phyloP scores from a whole-genome alignment of 2,888 invertebrate genomes.

The Ophion slaviceki region DNA sequence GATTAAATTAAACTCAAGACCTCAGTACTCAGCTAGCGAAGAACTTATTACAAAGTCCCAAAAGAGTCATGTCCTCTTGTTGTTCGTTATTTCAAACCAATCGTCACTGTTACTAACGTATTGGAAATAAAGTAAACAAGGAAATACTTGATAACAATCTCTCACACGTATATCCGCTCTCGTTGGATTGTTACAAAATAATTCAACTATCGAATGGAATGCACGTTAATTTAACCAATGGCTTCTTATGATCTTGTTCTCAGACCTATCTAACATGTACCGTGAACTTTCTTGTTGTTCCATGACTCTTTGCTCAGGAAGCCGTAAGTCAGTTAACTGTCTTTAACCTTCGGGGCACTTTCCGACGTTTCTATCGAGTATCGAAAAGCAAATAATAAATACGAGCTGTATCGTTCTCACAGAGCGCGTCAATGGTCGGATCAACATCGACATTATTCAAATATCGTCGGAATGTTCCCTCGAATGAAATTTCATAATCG shows the following conservation, averaged over 20 bases:
- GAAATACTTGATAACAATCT: not conserved
- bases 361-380: slow-evolving; percentile 60
- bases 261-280: slow-evolving; percentile 64
- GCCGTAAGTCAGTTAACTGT: slow-evolving; percentile 87
- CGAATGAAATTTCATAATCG: slow-evolving; percentile 48
- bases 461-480: slow-evolving; percentile 70
- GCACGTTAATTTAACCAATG: slow-evolving; percentile 81
- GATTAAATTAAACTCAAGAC: too few species aligned
- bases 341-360: slow-evolving; percentile 60
- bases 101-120: not conserved
- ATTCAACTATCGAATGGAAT: slow-evolving; percentile 38
- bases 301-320: slow-evolving; percentile 86
- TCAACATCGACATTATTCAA: slow-evolving; percentile 17
- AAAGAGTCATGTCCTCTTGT: too few species aligned
- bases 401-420: slow-evolving; percentile 28
- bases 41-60: too few species aligned
- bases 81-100: not conserved
- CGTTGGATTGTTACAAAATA: slow-evolving; percentile 6
- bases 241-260: slow-evolving; percentile 57
- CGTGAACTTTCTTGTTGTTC: slow-evolving; percentile 77
- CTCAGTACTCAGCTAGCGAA: too few species aligned
- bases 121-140: not conserved
- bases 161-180: not conserved
- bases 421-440: slow-evolving; percentile 34
- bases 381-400: slow-evolving; percentile 55